phyloP scores from a whole-genome alignment of 2,888 invertebrate species.

The Drosophila robusta region DNA sequence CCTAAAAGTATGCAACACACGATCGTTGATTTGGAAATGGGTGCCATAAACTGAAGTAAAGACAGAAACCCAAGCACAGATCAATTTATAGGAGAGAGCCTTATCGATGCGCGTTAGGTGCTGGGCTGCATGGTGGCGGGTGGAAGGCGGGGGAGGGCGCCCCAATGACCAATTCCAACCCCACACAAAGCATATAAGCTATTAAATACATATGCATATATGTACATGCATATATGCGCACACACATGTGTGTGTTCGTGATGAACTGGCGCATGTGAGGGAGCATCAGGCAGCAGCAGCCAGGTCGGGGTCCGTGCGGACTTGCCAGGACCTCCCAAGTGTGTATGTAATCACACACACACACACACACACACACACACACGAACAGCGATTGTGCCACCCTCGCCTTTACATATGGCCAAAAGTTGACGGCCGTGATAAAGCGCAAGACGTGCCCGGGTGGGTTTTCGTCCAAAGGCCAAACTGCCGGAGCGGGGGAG shows the following conservation, averaged over 20 bases:
- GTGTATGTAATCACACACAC: slow-evolving; percentile 5
- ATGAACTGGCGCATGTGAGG: background rate
- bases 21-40: slow-evolving; percentile 50
- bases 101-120: background rate
- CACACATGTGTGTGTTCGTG: background rate
- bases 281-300: background rate
- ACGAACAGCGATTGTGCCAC: slow-evolving; percentile 50
- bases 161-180: slow-evolving; percentile 42
- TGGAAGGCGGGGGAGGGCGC: slow-evolving; percentile 14
- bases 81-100: slow-evolving; percentile 21
- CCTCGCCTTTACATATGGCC: slow-evolving; percentile 78
- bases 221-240: background rate
- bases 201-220: background rate
- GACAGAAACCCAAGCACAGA: slow-evolving; percentile 30
- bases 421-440: slow-evolving; percentile 68
- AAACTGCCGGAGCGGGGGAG: slow-evolving; percentile 5
- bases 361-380: slow-evolving; percentile 8
- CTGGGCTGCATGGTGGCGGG: background rate
- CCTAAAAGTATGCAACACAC: slow-evolving; percentile 56
- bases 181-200: slow-evolving; percentile 14
- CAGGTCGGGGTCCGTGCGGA: background rate
- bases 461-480: slow-evolving; percentile 57
- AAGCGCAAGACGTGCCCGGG: slow-evolving; percentile 65
- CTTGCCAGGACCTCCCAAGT: background rate
- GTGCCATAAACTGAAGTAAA: slow-evolving; percentile 30